Evolutionary conservation across 2,888 invertebrate species (phyloP), one percentile per base, ranked within the genome.

Genomic region (Volucella bombylans): DNA sequence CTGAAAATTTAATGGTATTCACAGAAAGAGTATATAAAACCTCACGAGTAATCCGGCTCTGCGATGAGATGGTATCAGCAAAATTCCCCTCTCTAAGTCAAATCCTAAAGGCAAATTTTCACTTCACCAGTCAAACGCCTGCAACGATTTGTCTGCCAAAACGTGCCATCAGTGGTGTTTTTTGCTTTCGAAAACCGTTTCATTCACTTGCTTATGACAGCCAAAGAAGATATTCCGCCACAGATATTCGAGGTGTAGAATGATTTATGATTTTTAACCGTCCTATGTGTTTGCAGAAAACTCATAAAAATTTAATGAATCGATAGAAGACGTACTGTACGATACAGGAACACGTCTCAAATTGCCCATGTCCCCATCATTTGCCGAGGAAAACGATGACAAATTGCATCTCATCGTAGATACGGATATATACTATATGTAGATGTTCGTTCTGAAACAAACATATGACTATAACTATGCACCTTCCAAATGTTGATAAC

Each of bases 391-490:
- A 59, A 67, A 49, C 47, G 73, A 73, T 80, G 73, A 80, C 73
- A 80, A 80, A 73, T 80, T 80, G 80, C 68, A 80, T 62, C 55
- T 73, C 68, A 67, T 64, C 67, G 50, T n/a, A 18, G 69, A n/a
- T 47, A 14, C 6, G 31, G 31, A 31, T 31, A 23, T 18, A 18
- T n/a, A 31, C 38, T 39, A 14, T 49, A 9, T n/a, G 8, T 8
- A 49, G 6, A 49, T 41, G 8, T 0, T 39, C n/a, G 11, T 1
- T 15, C 10, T 9, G 14, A 6, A 6, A 31, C 31, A 31, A 6
- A 31, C 31, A 31, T 6, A 31, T 31, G 31, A 31, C 31, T 31
- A 6, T 0, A 1, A 31, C 31, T 31, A 6, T 23, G 6, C 31
- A 31, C 6, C 31, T 1, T 31, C 31, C 31, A 31, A 6, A 31